Evolutionary conservation across 1,140 invertebrate genomes (phyloP), one percentile per base, ranked within the genome.

Genomic region (Aphaenogaster floridana): DNA sequence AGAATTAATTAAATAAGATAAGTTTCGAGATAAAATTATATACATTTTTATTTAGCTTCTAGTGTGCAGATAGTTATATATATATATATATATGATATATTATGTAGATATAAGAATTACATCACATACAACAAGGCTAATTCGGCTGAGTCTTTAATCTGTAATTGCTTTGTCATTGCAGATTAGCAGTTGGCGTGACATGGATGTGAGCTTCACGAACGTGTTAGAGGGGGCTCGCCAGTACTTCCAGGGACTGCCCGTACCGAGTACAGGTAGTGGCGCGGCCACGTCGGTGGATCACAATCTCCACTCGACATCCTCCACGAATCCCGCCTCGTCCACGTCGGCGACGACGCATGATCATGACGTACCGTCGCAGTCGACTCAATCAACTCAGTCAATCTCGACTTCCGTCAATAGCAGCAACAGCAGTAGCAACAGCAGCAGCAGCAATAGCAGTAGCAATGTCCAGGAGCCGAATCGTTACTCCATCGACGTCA

Each of bases 191-290:
- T 94, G 95, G 95, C 95, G 95, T 96, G 96, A 96, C 95, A 97
- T 97, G 97, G 97, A 97, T 96, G 96, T 96, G 94, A 97, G 96
- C 95, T 97, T 97, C 94, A 97, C 96, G 94, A 97, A 97, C 96
- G 97, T 97, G 96, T 96, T 97, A 96, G 97, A 97, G 96, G 97
- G 97, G 95, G 97, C 97, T 94, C 97, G 97, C 93, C 97, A 97
- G 96, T 97, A 97, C 96, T 97, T 97, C 95, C 97, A 97, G 96
- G 97, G 97, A 94, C 95, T 97, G 93, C 97, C 97, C 81, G 96
- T 96, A 91, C 95, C 96, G 66, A 95, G 96, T 86, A 93, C 95
- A 88, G 94, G 96, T 92, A 93, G 95, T 94, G 72, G 72, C 72
- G 93, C 95, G 93, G 94, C 94, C 91, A 77, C 84, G 90, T 94